These are phyloP conservation scores for Cryptocheilus praepositus DNA, from an alignment of 2,888 invertebrate species.

Conservation along the genomic window DNA sequence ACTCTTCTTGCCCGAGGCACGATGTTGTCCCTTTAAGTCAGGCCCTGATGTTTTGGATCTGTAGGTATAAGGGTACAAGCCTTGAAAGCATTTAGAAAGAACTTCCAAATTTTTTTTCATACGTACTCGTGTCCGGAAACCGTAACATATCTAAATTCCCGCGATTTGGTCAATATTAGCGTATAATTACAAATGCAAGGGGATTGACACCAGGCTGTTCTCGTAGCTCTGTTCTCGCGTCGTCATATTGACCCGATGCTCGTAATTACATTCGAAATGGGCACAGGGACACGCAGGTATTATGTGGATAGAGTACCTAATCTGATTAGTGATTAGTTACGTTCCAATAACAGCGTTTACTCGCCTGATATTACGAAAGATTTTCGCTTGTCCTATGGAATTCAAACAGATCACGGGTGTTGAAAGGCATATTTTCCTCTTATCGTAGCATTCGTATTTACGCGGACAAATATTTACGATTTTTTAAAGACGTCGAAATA, in stretches of 20 bases:
- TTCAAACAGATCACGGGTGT: background rate
- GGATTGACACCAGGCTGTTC: conserved; percentile 38
- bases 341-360: background rate
- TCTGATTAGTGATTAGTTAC: conserved; percentile 14
- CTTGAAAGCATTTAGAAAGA: too few species aligned
- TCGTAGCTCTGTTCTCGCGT: conserved; percentile 9
- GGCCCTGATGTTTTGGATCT: too few species aligned
- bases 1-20: too few species aligned
- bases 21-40: too few species aligned
- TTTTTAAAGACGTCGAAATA: background rate
- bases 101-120: too few species aligned
- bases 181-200: conserved; percentile 51
- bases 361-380: conserved; percentile 1
- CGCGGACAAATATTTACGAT: background rate
- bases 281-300: conserved; percentile 24
- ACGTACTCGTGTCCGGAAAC: background rate
- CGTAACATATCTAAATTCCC: conserved; percentile 23
- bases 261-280: conserved; percentile 37
- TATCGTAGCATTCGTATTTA: background rate
- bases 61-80: too few species aligned
- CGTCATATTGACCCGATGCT: conserved; percentile 34
- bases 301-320: background rate
- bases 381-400: background rate
- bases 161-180: conserved; percentile 3
- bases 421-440: background rate